Conservation (phyloP, 2,113 vertebrate species). For the Poeciliopsis turrubarensis region DNA sequence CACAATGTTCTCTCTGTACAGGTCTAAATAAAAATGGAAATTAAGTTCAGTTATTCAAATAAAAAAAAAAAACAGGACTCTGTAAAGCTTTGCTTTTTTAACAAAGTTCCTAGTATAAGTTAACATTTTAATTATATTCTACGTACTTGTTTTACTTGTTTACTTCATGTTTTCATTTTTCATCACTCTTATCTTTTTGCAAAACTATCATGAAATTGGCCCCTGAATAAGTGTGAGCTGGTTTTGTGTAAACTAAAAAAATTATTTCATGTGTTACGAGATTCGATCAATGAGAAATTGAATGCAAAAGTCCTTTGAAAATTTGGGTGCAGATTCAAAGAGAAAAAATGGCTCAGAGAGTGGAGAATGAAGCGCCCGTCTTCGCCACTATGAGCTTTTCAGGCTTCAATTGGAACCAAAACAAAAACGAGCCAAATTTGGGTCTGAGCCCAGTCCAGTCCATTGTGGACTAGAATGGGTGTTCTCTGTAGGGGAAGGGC, state of each 20-base stretch:
- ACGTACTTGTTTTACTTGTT: background rate
- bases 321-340: conserved; percentile 32
- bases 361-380: conserved; percentile 47
- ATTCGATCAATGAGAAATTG: conserved; percentile 48
- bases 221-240: conserved; percentile 41
- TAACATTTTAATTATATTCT: background rate
- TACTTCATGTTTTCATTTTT: conserved; percentile 53
- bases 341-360: conserved; percentile 16
- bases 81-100: too few relatives aligned
- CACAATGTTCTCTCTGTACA: too few relatives aligned
- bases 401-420: conserved; percentile 60
- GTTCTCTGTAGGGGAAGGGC: conserved; percentile 56
- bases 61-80: too few relatives aligned
- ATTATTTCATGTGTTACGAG: conserved; percentile 33
- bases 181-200: conserved; percentile 46
- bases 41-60: too few relatives aligned
- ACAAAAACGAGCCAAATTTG: conserved; percentile 52
- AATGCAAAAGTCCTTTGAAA: conserved; percentile 32
- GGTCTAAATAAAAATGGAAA: too few relatives aligned
- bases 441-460: conserved; percentile 64
- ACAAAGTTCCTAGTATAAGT: too few relatives aligned
- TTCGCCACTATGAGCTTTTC: conserved; percentile 41
- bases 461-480: conserved; percentile 56
- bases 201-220: conserved; percentile 21
- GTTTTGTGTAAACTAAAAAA: conserved; percentile 44